These are phyloP conservation scores for Moxostoma hubbsi DNA, from an alignment of 2,797 vertebrate genomes.

Conservation along the genomic window DNA sequence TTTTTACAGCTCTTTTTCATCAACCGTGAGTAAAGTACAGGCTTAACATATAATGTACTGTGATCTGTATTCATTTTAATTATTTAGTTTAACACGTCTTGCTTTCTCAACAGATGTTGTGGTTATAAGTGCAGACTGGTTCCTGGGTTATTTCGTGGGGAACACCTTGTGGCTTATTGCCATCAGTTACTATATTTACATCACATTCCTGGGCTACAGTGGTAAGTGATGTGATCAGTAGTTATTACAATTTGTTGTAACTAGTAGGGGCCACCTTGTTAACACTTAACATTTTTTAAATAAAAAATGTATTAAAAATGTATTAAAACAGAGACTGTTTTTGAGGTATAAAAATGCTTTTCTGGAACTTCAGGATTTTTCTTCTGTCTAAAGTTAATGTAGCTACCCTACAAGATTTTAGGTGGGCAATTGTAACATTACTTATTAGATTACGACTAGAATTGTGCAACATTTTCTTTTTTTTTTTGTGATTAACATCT, in stretches of 20 bases:
- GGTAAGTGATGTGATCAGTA: constrained; percentile 76
- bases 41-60: background rate
- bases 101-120: constrained; percentile 84
- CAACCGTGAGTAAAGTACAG: constrained; percentile 85
- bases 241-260: background rate
- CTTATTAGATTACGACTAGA: too few relatives aligned
- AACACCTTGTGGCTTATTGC: constrained; percentile 94
- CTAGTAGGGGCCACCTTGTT: background rate
- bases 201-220: constrained; percentile 97
- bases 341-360: too few relatives aligned
- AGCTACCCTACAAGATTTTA: too few relatives aligned
- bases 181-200: constrained; percentile 95
- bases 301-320: too few relatives aligned
- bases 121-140: constrained; percentile 82
- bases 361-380: too few relatives aligned
- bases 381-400: too few relatives aligned
- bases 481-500: too few relatives aligned
- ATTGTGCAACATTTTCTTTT: too few relatives aligned
- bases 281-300: too few relatives aligned
- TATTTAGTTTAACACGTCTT: background rate
- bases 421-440: too few relatives aligned
- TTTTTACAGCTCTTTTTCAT: constrained; percentile 98
- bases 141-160: constrained; percentile 91
- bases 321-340: too few relatives aligned
- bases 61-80: background rate